Evolutionary conservation across 2,113 vertebrate genomes (phyloP), one percentile per base, ranked within the genome.

Genomic region (Chaetodon trifascialis): DNA sequence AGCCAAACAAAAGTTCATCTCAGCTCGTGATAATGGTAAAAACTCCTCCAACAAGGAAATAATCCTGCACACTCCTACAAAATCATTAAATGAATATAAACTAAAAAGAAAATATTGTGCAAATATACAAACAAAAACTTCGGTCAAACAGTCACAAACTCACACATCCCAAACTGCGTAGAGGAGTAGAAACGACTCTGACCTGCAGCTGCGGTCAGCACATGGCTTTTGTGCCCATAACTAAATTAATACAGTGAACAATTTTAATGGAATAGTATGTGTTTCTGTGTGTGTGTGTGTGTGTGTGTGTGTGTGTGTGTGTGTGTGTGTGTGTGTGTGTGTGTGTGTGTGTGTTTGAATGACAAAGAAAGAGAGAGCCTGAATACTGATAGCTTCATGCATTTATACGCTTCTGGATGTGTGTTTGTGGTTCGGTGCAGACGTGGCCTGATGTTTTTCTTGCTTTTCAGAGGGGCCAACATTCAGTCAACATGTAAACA

Each of bases 261-360:
- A 68, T 17, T 46, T 59, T 52, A 69, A 77, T 68, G 75, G 75
- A 77, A 15, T 7, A 1, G 9, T 56, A 19, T 40, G 14, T 42
- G 1, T 54, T 9, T 40, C 19, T 40, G 21, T 42, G 1, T 54
- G 14, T 40, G 25, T 40, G 21, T 42, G 1, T 54, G 14, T 40
- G 25, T 40, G 21, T 42, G 1, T 54, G 14, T 40, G 25, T 38
- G 21, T 42, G 1, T 54, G 14, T 40, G n/a, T n/a, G n/a, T n/a
- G 34, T 40, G 36, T 62, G 25, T 38, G 21, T 42, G 1, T 54
- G 14, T 40, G n/a, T n/a, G n/a, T n/a, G n/a, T 59, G 30, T 62
- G 17, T 73, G 15, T 73, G 71, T 59, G 30, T 62, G 17, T 73
- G 15, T 73, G 71, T n/a, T 36, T 46, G 36, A n/a, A 16, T 40